A percentile compares a stretch with the other conserved stretches of the same genome.
These are phyloP conservation scores for Perca fluviatilis DNA, from an alignment of 2,113 vertebrate genomes.

Conservation along the genomic window DNA sequence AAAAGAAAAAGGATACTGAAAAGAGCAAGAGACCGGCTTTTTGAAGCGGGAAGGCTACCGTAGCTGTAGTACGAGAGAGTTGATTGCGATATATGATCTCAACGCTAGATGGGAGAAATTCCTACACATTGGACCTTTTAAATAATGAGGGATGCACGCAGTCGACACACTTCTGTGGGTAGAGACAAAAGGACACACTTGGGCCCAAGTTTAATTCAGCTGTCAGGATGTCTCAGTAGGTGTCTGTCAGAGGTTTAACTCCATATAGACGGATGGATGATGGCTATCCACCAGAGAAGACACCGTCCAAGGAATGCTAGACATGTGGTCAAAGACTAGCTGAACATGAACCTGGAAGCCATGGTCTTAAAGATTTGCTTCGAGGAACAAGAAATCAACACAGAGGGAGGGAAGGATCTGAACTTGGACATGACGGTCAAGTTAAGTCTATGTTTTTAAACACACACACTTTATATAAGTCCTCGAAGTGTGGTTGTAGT, in stretches of 20 bases:
- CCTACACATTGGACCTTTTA: too few relatives aligned
- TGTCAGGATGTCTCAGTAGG: slow-evolving; percentile 50
- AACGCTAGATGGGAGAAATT: too few relatives aligned
- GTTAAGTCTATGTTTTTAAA: slow-evolving; percentile 1
- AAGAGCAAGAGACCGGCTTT: too few relatives aligned
- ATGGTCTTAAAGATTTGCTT: slow-evolving; percentile 48
- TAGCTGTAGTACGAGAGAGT: too few relatives aligned
- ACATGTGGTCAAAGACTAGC: slow-evolving; percentile 53
- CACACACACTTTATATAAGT: background rate
- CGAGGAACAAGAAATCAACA: slow-evolving; percentile 41
- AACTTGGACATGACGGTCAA: slow-evolving; percentile 10
- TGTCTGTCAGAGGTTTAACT: slow-evolving; percentile 61
- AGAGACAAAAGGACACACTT: slow-evolving; percentile 37
- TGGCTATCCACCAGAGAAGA: slow-evolving; percentile 67
- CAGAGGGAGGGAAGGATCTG: slow-evolving; percentile 7
- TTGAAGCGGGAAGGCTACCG: too few relatives aligned
- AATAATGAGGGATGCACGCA: slow-evolving; percentile 6
- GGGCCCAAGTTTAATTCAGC: slow-evolving; percentile 44
- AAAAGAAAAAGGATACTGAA: too few relatives aligned
- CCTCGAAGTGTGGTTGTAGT: background rate
- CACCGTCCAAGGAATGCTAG: slow-evolving; percentile 42
- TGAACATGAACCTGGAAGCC: slow-evolving; percentile 51
- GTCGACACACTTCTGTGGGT: slow-evolving; percentile 30
- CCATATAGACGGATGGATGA: slow-evolving; percentile 61
- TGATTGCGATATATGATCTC: too few relatives aligned